Percentiles rank a stretch among this genome's conserved stretches.
Evolutionary conservation across 2,888 invertebrate genomes (phyloP).

Genomic region (Trichacis sp.): DNA sequence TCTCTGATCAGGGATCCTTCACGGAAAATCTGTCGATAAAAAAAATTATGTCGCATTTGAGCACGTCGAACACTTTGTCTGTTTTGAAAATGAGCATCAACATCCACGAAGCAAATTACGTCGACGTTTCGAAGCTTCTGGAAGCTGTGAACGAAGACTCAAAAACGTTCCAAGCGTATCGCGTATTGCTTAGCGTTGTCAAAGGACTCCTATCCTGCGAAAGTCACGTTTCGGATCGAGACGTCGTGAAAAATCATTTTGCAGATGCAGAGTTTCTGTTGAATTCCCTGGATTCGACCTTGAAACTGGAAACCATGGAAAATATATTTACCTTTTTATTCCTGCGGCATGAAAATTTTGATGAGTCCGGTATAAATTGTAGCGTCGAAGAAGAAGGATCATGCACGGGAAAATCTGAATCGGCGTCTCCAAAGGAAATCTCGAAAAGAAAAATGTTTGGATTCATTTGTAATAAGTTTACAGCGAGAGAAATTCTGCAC

Average conservation of each 20-base stretch:
- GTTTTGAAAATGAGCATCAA: slow-evolving; percentile 56
- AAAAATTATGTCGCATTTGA: slow-evolving; percentile 49
- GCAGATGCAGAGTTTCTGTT: slow-evolving; percentile 48
- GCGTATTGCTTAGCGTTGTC: slow-evolving; percentile 51
- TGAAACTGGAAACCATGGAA: slow-evolving; percentile 75
- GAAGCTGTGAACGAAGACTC: slow-evolving; percentile 40
- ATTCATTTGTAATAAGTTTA: slow-evolving; percentile 74
- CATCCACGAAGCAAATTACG: slow-evolving; percentile 52
- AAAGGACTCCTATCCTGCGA: slow-evolving; percentile 53
- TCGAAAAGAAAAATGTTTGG: slow-evolving; percentile 63
- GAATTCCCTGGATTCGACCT: slow-evolving; percentile 46
- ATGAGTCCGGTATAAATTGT: slow-evolving; percentile 59
- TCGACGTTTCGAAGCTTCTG: slow-evolving; percentile 50
- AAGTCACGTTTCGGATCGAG: slow-evolving; percentile 38
- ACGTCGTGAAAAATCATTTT: slow-evolving; percentile 41
- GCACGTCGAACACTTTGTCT: slow-evolving; percentile 49
- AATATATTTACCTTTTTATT: slow-evolving; percentile 81
- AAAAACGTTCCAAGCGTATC: slow-evolving; percentile 53
- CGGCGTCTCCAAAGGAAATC: slow-evolving; percentile 50
- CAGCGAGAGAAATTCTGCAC: slow-evolving; percentile 73
- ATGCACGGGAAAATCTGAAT: slow-evolving; percentile 70
- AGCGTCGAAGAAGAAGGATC: slow-evolving; percentile 70
- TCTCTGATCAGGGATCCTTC: neutral
- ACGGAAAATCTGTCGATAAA: slow-evolving; percentile 46
- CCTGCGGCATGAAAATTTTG: slow-evolving; percentile 75